Evolutionary conservation across 2,113 vertebrate genomes (phyloP).

Genomic region (Prionailurus viverrinus): DNA sequence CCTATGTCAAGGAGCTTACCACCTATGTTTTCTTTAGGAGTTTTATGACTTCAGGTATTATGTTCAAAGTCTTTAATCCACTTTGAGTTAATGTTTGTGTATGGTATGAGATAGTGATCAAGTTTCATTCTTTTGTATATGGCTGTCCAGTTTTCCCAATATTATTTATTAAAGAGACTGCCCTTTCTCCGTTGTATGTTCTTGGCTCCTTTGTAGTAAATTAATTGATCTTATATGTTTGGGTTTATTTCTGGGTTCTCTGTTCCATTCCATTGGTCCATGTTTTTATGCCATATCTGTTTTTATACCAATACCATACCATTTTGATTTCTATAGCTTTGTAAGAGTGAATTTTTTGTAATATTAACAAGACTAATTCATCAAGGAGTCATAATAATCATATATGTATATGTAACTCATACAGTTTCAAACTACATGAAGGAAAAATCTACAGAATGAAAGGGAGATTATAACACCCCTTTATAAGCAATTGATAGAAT

Average conservation of each 20-base stretch:
- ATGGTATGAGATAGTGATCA: background rate
- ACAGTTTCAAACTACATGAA: background rate
- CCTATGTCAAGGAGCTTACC: background rate
- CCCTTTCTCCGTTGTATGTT: background rate
- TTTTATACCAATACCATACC: background rate
- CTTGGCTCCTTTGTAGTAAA: background rate
- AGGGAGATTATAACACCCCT: background rate
- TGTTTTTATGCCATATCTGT: background rate
- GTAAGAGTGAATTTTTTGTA: background rate
- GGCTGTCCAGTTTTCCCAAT: background rate
- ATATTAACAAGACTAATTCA: background rate
- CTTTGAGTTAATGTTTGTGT: background rate
- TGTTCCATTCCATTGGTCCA: background rate
- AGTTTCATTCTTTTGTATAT: background rate
- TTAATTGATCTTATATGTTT: background rate
- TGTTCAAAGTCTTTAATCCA: background rate
- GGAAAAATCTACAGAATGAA: background rate
- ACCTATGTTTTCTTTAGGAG: background rate
- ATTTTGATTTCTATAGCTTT: background rate
- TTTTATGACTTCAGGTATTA: background rate
- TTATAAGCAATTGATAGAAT: background rate
- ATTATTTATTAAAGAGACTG: background rate
- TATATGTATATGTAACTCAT: background rate
- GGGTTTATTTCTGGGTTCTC: background rate
- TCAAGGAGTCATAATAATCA: background rate